Base-by-base conservation (phyloP, 2,113 vertebrate species). In the Hydrochoerus hydrochaeris region DNA sequence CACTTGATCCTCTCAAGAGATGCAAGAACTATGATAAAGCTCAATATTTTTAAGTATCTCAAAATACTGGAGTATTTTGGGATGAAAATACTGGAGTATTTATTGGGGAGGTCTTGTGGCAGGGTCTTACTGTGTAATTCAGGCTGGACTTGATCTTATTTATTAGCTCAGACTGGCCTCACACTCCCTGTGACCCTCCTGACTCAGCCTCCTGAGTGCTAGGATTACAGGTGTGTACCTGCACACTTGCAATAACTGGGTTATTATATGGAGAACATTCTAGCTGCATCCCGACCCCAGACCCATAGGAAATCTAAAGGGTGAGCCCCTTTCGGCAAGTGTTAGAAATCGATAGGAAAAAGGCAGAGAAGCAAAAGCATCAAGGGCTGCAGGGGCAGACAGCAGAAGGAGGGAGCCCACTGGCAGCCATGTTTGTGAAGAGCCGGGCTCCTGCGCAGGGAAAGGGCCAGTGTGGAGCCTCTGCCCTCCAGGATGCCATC, bases 261-360 rank as follows among this genome's bases (percentile, higher is more conserved):
- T 84, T 22, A 30, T 26, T 5, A 1, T 9, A 30, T 12, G 19
- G 57, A 44, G 65, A 52, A 5, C 38, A 11, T 3, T 30, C 0
- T 35, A 77, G 24, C 52, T 52, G 30, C 49, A 5, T 10, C 32
- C 38, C 1, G 11, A 35, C 63, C 65, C 69, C 30, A 0, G 44
- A 3, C 46, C 44, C 1, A 8, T 0, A 10, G n/a, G 17, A 57
- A 26, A 44, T 5, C 3, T 17, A 60, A 19, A 35, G 12, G 8
- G 10, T 24, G 41, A 81, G 52, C 11, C 10, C 28, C 32, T 32
- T 0, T 11, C 44, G 41, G 71, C 52, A 49, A 38, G 49, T 26
- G 32, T 67, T 41, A 41, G 85, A 46, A 86, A 86, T 2, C 8
- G 58, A 19, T 17, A 41, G 0, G 3, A 24, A 77, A 38, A 1